phyloP scores from a whole-genome alignment of 2,888 invertebrate genomes.

The Bombyx huttoni region DNA sequence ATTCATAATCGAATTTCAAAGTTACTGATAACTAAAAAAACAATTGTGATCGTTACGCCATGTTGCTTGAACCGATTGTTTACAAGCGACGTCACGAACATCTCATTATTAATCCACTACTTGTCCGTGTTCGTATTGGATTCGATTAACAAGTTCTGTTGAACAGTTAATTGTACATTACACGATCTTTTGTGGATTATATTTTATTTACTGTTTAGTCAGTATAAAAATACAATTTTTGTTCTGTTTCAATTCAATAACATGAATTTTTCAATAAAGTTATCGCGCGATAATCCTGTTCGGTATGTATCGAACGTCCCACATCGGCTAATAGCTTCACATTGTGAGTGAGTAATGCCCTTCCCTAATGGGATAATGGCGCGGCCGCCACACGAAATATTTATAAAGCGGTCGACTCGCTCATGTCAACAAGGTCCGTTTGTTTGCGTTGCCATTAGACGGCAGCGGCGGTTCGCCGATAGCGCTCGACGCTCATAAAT shows the following conservation, averaged over 20 bases:
- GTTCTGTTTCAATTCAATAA: background rate
- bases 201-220: too few relatives aligned
- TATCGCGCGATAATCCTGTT: background rate
- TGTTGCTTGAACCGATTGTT: too few relatives aligned
- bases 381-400: conserved; percentile 53
- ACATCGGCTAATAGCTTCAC: conserved; percentile 43
- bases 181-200: too few relatives aligned
- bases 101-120: too few relatives aligned
- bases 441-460: conserved; percentile 58
- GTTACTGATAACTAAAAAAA: too few relatives aligned
- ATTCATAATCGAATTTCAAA: too few relatives aligned
- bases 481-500: conserved; percentile 22
- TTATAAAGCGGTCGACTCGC: conserved; percentile 60
- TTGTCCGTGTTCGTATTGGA: too few relatives aligned
- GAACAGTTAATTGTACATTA: too few relatives aligned
- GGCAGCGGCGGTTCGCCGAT: conserved; percentile 35
- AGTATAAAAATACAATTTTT: too few relatives aligned
- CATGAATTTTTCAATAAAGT: background rate
- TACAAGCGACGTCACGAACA: too few relatives aligned
- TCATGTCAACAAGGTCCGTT: conserved; percentile 50
- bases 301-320: background rate
- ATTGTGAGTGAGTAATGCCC: conserved; percentile 60
- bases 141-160: too few relatives aligned
- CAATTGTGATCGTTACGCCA: too few relatives aligned
- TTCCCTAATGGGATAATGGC: conserved; percentile 66